A percentile compares a stretch with the other conserved stretches of the same genome.
Conservation (phyloP, 2,113 vertebrate species). For the Chlorodrepanis virens region DNA sequence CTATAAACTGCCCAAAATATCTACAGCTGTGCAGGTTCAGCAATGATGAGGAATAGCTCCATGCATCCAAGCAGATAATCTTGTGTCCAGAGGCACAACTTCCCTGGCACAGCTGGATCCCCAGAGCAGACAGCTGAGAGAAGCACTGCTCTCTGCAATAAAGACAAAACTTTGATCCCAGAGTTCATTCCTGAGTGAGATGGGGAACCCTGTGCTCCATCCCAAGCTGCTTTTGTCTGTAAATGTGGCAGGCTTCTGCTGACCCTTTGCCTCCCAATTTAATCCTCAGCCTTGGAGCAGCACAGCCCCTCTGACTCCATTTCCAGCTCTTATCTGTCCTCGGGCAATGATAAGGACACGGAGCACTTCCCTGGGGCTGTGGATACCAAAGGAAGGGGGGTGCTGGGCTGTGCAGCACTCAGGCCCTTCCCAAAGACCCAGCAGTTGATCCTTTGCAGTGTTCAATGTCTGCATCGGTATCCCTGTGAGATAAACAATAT, state of each 20-base stretch:
- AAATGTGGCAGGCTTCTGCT: not conserved
- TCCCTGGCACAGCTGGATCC: not conserved
- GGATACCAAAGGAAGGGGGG: not conserved
- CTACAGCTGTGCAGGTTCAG: not conserved
- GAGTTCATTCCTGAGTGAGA: not conserved
- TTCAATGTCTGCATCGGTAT: not conserved
- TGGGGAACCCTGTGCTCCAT: not conserved
- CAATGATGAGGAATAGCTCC: not conserved
- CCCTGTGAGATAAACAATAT: not conserved
- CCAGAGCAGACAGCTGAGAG: not conserved
- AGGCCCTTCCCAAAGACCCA: not conserved
- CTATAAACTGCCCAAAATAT: not conserved
- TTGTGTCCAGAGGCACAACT: not conserved
- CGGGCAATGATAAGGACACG: fast-evolving
- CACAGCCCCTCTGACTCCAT: fast-evolving
- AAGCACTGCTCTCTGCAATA: fast-evolving
- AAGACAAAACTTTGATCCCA: not conserved
- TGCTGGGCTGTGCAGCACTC: not conserved
- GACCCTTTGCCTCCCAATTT: not conserved
- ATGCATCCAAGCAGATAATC: not conserved
- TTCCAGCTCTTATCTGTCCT: not conserved
- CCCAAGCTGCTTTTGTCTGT: not conserved
- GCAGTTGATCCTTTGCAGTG: fast-evolving
- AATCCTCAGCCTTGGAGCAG: not conserved
- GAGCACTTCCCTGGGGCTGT: not conserved